These are phyloP conservation scores for Gonatopus flavifemur DNA, from an alignment of 1,140 invertebrate genomes.

Conservation along the genomic window DNA sequence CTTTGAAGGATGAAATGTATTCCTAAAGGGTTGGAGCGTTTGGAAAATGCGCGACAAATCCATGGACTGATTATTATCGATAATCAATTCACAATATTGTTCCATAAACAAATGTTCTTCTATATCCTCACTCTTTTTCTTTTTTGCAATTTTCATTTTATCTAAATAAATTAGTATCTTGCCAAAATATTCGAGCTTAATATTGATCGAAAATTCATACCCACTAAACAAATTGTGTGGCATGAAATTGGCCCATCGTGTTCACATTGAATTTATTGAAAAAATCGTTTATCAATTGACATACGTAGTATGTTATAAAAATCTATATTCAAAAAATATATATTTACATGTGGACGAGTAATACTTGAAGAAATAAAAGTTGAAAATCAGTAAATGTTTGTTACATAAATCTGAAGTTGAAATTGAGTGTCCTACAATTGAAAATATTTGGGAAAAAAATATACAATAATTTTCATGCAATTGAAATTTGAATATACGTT, in stretches of 20 bases:
- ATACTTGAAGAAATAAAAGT: no score
- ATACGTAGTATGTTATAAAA: no score
- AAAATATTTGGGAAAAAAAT: no score
- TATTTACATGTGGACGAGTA: no score
- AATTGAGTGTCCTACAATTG: constrained; percentile 28
- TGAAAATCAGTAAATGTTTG: constrained; percentile 25
- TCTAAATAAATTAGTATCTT: constrained; percentile 1
- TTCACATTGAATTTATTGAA: constrained; percentile 28
- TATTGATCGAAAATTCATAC: constrained; percentile 36
- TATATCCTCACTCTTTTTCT: neutral
- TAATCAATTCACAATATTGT: no score
- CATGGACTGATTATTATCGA: neutral
- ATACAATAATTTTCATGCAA: no score
- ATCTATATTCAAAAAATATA: no score
- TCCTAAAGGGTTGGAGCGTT: constrained; percentile 6
- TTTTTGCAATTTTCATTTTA: neutral
- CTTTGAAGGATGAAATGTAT: no score
- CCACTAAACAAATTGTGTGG: no score
- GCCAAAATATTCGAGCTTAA: constrained; percentile 22
- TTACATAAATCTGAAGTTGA: constrained; percentile 16
- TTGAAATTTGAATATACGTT: no score
- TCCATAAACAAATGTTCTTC: neutral
- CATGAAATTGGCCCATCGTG: constrained; percentile 28
- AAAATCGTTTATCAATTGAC: constrained; percentile 18
- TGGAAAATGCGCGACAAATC: constrained; percentile 7